Evolutionary conservation across 2,797 vertebrate species (phyloP), one percentile per base, ranked within the genome.

Genomic region (Amphiprion clarkii): DNA sequence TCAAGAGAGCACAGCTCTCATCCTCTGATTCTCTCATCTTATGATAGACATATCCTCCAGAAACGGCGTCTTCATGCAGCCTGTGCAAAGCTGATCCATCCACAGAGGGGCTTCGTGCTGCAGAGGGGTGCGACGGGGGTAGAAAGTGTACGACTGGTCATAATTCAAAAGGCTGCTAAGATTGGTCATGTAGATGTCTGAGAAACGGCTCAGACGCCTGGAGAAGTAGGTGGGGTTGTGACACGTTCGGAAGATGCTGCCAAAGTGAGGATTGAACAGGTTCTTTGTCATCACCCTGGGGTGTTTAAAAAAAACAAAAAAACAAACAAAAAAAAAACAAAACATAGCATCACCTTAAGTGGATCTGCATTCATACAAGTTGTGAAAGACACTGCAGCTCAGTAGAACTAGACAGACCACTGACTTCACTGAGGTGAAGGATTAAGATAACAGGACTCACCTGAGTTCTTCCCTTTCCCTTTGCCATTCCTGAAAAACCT

Each of bases 151-250:
- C 0, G 84, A 83, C 0, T 84, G 83, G 90, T 96, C 96, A 3
- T 96, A 96, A 77, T 96, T 96, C 65, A 96, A 80, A 5, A 96
- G 91, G 52, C 95, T 96, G 92, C 96, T 95, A 68, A 96, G 55
- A 4, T 96, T 96, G 4, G 92, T 92, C 96, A 96, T 96, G 93
- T 96, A 96, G 74, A 96, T 49, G 80, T 96, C 96, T 0, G 96
- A 96, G 89, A 96, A 96, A 12, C 96, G 94, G 65, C 94, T 94
- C 40, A 96, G 94, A 0, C 95, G 95, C 4, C 96, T 89, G 67
- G 96, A 96, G 89, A 96, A 96, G 88, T 96, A 96, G 17, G 95
- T 96, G 55, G 96, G 96, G 84, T 96, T 96, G 92, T 96, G 96
- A 80, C 94, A 95, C 0, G 96, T 96, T 48, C 95, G 83, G 89